A percentile compares a stretch with the other conserved stretches of the same genome.
Evolutionary conservation across 2,113 vertebrate genomes (phyloP).

Genomic region (Neoarius graeffei): DNA sequence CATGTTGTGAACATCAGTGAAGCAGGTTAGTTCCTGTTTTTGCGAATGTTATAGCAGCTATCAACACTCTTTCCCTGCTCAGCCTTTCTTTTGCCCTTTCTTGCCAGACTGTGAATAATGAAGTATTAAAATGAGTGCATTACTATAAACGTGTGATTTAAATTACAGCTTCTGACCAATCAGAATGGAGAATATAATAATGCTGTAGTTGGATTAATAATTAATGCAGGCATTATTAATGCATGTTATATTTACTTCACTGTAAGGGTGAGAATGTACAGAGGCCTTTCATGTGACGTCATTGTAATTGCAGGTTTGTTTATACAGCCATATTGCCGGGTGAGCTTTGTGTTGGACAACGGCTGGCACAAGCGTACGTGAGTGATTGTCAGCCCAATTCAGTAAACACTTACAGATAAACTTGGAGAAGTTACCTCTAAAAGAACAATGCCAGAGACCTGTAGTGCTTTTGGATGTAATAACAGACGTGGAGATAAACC

Average conservation of each 20-base stretch:
- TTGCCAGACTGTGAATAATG: not conserved
- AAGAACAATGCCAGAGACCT: no score
- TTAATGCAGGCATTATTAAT: not conserved
- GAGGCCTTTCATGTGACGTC: no score
- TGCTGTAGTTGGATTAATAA: not conserved
- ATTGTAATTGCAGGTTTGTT: no score
- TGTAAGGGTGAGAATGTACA: not conserved
- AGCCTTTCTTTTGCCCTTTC: not conserved
- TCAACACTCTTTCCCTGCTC: not conserved
- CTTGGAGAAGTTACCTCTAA: no score
- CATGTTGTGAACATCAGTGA: not conserved
- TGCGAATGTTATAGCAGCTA: no score
- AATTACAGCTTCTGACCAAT: not conserved
- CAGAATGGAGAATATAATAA: not conserved
- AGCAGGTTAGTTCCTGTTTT: not conserved
- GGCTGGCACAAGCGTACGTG: no score
- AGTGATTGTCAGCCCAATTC: no score
- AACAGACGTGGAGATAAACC: no score
- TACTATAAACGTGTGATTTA: not conserved
- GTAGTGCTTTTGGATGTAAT: no score
- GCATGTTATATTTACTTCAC: not conserved
- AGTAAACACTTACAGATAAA: no score
- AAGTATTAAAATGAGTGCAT: not conserved
- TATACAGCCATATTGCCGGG: no score
- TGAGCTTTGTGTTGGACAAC: no score